Base-by-base conservation (phyloP, 1,140 invertebrate genomes). In the Sweltsa coloradensis region DNA sequence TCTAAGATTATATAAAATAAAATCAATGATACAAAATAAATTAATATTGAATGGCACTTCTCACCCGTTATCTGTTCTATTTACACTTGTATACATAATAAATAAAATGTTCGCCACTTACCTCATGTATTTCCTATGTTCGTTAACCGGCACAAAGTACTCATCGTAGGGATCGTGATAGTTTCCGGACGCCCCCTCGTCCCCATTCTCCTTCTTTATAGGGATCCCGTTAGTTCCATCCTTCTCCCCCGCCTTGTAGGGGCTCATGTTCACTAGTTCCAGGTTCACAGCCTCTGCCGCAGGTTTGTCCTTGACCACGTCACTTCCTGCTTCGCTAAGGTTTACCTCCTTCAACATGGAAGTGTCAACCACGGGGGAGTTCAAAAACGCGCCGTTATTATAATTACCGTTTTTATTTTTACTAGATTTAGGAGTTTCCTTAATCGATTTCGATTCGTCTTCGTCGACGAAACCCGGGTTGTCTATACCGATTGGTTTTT, bases 81-180 rank as follows among this genome's bases (percentile, higher is more conserved):
- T n/a, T n/a, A n/a, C n/a, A n/a, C n/a, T n/a, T n/a, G n/a, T n/a
- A n/a, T n/a, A n/a, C n/a, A n/a, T n/a, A n/a, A n/a, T n/a, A n/a
- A n/a, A n/a, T n/a, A n/a, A n/a, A n/a, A n/a, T n/a, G n/a, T n/a
- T n/a, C n/a, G 26, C 9, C 24, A 24, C 69, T 69, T 71, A 85
- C 84, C 83, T 83, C 68, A 86, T 85, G 60, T 78, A 86, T 68
- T 87, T 87, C 59, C 78, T 75, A 63, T 85, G 83, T 55, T 87
- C 81, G 60, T 87, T 86, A 31, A 87, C 83, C 26, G 84, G 82
- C 43, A 87, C 82, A 61, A 87, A 87, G 62, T 86, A 87, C 54
- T 86, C 83, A 51, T 86, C 82, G 60, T 85, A 85, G 16, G 80
- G 76, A 63, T 82, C 81, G 24, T 64, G 64, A 19, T 71, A 67